Percentiles rank a stretch among this genome's conserved stretches.
Evolutionary conservation across 2,888 invertebrate genomes (phyloP).

Genomic region (Oasisia sp.): DNA sequence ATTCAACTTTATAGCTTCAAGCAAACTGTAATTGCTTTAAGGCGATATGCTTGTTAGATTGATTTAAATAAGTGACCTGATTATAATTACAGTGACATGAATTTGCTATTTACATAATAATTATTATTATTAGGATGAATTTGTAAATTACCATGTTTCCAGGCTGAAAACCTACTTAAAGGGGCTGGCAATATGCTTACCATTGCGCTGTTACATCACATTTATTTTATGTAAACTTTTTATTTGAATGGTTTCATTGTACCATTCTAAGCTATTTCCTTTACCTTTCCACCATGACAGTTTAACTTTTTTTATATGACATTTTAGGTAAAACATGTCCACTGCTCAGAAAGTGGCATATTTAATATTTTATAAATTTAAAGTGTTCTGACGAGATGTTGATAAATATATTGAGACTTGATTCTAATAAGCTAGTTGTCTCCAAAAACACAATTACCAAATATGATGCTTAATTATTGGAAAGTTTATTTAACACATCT

Average conservation of each 20-base stretch:
- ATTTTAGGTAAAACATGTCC: not conserved
- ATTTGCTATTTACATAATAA: not conserved
- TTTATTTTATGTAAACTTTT: not conserved
- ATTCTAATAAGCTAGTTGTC: not conserved
- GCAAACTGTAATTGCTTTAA: not conserved
- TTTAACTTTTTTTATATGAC: not conserved
- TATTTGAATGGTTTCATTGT: not conserved
- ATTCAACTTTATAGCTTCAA: not conserved
- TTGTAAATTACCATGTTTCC: too few relatives aligned
- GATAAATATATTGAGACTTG: too few relatives aligned
- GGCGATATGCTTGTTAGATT: not conserved
- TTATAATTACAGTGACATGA: not conserved
- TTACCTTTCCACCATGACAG: too few relatives aligned
- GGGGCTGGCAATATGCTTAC: not conserved
- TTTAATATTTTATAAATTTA: too few relatives aligned
- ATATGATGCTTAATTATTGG: not conserved
- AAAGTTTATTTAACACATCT: not conserved
- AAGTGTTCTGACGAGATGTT: too few relatives aligned
- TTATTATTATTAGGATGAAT: too few relatives aligned
- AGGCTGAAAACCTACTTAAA: too few relatives aligned
- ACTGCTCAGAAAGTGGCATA: not conserved
- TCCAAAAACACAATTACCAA: not conserved
- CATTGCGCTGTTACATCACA: not conserved
- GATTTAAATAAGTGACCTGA: not conserved
- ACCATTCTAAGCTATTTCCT: too few relatives aligned